Base-by-base conservation (phyloP, 2,888 invertebrate genomes). In the Drosophila incognita region DNA sequence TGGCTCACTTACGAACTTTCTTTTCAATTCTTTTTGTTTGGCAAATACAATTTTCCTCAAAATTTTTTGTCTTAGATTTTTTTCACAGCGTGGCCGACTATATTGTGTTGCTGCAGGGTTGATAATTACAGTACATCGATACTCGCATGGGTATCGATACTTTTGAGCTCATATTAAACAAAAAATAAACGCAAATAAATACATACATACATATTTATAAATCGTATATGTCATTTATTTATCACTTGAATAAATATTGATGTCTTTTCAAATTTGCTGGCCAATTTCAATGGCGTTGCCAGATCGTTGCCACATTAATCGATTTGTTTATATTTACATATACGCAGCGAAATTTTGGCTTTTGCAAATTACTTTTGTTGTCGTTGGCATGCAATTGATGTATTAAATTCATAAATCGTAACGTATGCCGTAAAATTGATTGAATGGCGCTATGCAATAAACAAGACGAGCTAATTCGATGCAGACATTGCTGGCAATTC, bases 291-390 rank as follows among this genome's bases (percentile, higher is more conserved):
- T n/a, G 29, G 57, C 33, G 79, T 61, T 79, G 76, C 78, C 79
- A 69, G 29, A 62, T 49, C 13, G 36, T 21, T 48, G 10, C 0
- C 27, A 57, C 29, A 64, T 64, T 75, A 77, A 82, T 80, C 71
- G 82, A 77, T 82, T 81, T 81, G 82, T 82, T 82, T 81, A 77
- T 81, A 82, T 82, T 81, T 82, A 72, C 79, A 79, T 80, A 76
- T 78, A 80, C 75, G 72, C 72, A 80, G 69, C 74, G 61, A 74
- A 79, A 64, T 73, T 75, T 66, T 73, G 42, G 31, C 40, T 40
- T 64, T 51, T 69, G 69, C 66, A 67, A 67, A 70, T 72, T 53
- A 51, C 64, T 63, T 63, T 24, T 46, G 46, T 59, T 62, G 54
- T 75, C 53, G 42, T 85, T 79, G 65, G 63, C 65, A 82, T 56